phyloP scores from a whole-genome alignment of 1,140 invertebrate genomes.

The Pseudachorutes palmiensis region DNA sequence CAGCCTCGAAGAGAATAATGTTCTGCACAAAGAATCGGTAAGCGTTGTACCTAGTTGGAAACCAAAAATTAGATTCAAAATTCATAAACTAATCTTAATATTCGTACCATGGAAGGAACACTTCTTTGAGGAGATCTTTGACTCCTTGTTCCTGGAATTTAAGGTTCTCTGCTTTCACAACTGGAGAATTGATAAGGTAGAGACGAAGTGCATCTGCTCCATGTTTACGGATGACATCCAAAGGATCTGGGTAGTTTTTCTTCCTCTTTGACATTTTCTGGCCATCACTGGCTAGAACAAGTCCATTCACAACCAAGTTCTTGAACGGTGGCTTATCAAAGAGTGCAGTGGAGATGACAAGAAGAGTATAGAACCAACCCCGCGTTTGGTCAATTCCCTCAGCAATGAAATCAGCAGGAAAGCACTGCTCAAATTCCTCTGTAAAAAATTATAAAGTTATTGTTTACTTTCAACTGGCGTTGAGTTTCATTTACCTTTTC shows the following conservation, averaged over 20 bases:
- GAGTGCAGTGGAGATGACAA: constrained; percentile 92
- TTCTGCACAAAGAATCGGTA: constrained; percentile 93
- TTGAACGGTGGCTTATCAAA: constrained; percentile 96
- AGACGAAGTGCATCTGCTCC: constrained; percentile 93
- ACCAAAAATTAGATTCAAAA: background rate
- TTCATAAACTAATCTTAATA: background rate
- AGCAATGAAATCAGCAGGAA: constrained; percentile 99
- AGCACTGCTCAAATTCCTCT: constrained; percentile 81
- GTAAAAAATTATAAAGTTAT: no score
- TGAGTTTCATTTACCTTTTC: constrained; percentile 51
- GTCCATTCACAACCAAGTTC: constrained; percentile 91
- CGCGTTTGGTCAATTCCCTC: constrained; percentile 99
- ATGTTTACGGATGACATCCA: constrained; percentile 82
- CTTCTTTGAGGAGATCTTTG: constrained; percentile 90
- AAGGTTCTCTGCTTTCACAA: constrained; percentile 92
- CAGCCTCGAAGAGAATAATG: constrained; percentile 45
- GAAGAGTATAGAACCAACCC: constrained; percentile 96
- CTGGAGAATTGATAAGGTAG: constrained; percentile 97
- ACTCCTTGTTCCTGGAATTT: constrained; percentile 97
- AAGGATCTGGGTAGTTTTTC: constrained; percentile 97
- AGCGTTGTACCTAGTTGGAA: constrained; percentile 85
- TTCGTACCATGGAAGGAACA: constrained; percentile 90
- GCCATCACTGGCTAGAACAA: constrained; percentile 90
- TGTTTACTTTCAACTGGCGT: no score
- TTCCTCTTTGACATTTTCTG: constrained; percentile 99